phyloP scores from a whole-genome alignment of 2,113 vertebrate species.

The Cisticola juncidis region DNA sequence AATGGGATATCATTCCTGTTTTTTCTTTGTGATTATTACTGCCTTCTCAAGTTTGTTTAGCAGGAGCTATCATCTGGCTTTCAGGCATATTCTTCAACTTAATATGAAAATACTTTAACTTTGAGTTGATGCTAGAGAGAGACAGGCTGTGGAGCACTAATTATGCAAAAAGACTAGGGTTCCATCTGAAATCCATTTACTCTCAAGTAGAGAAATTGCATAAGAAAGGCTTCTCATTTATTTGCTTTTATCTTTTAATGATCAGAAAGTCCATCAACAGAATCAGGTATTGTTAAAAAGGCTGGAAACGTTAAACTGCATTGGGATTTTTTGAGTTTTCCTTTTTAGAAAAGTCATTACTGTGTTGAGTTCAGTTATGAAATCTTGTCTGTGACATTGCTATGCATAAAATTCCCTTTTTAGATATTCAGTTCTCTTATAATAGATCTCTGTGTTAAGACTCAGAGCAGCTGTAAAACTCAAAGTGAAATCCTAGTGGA shows the following conservation, averaged over 20 bases:
- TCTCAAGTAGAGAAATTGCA: background rate
- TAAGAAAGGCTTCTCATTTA: background rate
- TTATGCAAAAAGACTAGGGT: background rate
- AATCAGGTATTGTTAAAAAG: background rate
- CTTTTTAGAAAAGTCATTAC: background rate
- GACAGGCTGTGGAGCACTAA: background rate
- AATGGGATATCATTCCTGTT: background rate
- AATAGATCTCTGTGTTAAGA: background rate
- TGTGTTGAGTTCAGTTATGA: background rate
- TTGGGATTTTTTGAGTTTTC: background rate
- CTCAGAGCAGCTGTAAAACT: background rate
- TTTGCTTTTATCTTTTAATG: background rate
- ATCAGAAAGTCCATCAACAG: background rate
- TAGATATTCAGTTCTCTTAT: background rate
- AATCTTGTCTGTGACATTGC: background rate
- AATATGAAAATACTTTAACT: background rate
- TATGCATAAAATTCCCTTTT: background rate
- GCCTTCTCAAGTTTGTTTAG: background rate
- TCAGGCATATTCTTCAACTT: background rate
- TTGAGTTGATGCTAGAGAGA: background rate
- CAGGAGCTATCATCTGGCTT: background rate
- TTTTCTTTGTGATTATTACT: background rate
- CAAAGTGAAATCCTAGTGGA: constrained; percentile 17
- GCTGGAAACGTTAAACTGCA: background rate
- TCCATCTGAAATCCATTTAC: background rate